Percentiles rank a stretch among this genome's conserved stretches.
Evolutionary conservation across 2,113 vertebrate species (phyloP).

Genomic region (Petaurus breviceps): DNA sequence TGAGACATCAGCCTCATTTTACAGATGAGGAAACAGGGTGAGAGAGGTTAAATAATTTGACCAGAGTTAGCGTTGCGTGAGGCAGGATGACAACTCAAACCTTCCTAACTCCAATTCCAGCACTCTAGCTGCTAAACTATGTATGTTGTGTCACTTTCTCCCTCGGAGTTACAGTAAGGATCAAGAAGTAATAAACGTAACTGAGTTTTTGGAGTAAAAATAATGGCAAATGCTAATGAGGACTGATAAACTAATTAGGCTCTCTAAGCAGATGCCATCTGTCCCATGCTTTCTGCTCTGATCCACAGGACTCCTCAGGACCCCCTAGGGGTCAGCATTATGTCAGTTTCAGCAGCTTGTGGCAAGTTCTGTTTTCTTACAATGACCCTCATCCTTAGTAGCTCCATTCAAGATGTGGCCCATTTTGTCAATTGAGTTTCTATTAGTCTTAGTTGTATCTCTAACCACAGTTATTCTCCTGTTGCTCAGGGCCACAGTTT

Average conservation of each 20-base stretch:
- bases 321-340: not conserved
- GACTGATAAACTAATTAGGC: not conserved
- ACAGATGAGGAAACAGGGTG: not conserved
- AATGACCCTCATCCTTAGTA: not conserved
- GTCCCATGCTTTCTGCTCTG: not conserved
- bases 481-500: not conserved
- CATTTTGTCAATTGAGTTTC: not conserved
- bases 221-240: slow-evolving; percentile 19
- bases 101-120: not conserved
- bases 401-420: not conserved
- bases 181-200: slow-evolving; percentile 18
- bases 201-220: slow-evolving; percentile 31
- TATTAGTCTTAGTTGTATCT: not conserved
- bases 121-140: not conserved
- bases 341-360: not conserved
- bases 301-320: not conserved
- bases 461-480: not conserved
- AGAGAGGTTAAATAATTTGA: not conserved
- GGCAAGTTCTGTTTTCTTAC: not conserved
- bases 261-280: not conserved
- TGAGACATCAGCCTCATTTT: not conserved
- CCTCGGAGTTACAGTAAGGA: not conserved
- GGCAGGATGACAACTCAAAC: not conserved
- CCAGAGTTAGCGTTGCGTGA: not conserved
- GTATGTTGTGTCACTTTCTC: not conserved